Evolutionary conservation across 1,140 invertebrate genomes (phyloP).

Genomic region (Micrasema minimum): DNA sequence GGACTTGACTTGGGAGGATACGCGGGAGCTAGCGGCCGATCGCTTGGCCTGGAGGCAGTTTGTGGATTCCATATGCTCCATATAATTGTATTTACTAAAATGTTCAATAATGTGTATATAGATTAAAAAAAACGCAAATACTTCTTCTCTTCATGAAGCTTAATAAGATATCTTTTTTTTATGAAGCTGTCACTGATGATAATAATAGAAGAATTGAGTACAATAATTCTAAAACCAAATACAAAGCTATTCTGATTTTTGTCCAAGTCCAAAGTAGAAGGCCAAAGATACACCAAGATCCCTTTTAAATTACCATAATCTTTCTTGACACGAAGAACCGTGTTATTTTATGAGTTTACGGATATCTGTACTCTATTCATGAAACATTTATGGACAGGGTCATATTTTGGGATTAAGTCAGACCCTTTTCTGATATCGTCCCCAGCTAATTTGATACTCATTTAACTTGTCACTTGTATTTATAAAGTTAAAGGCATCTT

Average conservation of each 20-base stretch:
- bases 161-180: too few species aligned
- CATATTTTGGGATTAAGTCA: slow-evolving; percentile 48
- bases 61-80: too few species aligned
- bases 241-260: slow-evolving; percentile 8
- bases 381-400: slow-evolving; percentile 28
- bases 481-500: slow-evolving; percentile 17
- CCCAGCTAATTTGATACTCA: slow-evolving; percentile 42
- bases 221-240: slow-evolving; percentile 7
- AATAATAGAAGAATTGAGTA: slow-evolving; percentile 13
- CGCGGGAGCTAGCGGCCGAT: too few species aligned
- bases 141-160: too few species aligned
- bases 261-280: slow-evolving; percentile 18
- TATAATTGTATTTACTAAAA: too few species aligned
- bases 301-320: slow-evolving; percentile 47
- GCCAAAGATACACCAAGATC: slow-evolving; percentile 35
- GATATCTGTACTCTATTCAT: slow-evolving; percentile 45
- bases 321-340: slow-evolving; percentile 44
- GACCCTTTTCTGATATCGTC: slow-evolving; percentile 4
- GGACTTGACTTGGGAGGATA: too few species aligned
- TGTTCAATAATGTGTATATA: too few species aligned
- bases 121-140: too few species aligned
- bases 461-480: slow-evolving; percentile 38
- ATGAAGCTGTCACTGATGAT: slow-evolving; percentile 29
- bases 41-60: too few species aligned
- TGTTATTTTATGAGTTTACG: slow-evolving; percentile 52